These are phyloP conservation scores for Babylonia areolata DNA, from an alignment of 1,140 invertebrate genomes.

Conservation along the genomic window DNA sequence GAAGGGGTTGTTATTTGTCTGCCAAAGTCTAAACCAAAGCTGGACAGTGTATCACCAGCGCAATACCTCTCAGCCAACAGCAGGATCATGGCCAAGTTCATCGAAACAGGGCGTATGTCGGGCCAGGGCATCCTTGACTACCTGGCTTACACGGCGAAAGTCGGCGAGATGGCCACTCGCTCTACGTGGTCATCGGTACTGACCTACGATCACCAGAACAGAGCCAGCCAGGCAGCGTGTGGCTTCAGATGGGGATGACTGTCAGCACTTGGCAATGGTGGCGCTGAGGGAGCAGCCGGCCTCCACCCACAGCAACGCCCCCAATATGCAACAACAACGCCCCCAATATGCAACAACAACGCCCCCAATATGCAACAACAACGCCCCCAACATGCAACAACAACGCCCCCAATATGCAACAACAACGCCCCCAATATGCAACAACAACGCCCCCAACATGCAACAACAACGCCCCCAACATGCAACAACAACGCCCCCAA, in stretches of 20 bases:
- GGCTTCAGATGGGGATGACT: background rate
- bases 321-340: too few species aligned
- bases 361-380: too few species aligned
- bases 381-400: too few species aligned
- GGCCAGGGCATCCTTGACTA: background rate
- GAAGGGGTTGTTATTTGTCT: background rate
- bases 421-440: too few species aligned
- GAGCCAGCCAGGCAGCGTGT: background rate
- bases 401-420: too few species aligned
- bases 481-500: too few species aligned
- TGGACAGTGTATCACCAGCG: background rate
- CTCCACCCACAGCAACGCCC: background rate
- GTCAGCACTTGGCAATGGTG: background rate
- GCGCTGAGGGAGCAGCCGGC: background rate
- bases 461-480: too few species aligned
- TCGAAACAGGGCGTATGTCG: background rate
- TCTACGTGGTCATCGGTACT: background rate
- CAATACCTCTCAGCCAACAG: too few species aligned
- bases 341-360: too few species aligned
- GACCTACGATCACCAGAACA: background rate
- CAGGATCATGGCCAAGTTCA: too few species aligned
- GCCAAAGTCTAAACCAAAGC: background rate
- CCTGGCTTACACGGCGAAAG: too few species aligned
- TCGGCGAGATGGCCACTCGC: background rate
- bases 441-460: too few species aligned